Evolutionary conservation across 2,888 invertebrate species (phyloP), one percentile per base, ranked within the genome.

Genomic region (Parthenolecanium corni): DNA sequence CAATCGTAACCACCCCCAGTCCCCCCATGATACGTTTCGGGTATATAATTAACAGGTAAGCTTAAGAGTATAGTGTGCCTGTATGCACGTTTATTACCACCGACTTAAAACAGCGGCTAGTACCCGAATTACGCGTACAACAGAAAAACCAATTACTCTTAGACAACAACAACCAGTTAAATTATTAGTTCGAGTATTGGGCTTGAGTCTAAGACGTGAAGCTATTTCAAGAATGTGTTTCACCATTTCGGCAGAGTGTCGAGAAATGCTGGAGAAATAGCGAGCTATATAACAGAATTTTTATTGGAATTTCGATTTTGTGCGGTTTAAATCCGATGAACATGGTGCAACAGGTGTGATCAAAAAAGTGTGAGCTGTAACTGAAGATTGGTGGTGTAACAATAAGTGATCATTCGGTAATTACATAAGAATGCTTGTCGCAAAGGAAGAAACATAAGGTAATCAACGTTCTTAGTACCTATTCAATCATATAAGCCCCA

Each of bases 161-260:
- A 61, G 61, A 61, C 61, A 62, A 52, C 62, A 40, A 62, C 49
- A 61, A 51, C 61, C 61, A 62, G 62, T 52, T 62, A 62, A 62
- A 62, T 62, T 62, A 62, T 62, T 62, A 62, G 62, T 62, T 62
- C 51, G 46, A 51, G 49, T 49, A 61, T 61, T 21, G 31, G 62
- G 62, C 52, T 52, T n/a, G 42, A 42, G 52, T 62, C 52, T 23
- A 42, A 51, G 42, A 62, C 62, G 62, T 62, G 62, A 52, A 62
- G 40, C 42, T 52, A 62, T 62, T 62, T 21, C 36, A 23, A 44
- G 62, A 62, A 62, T 62, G 52, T 42, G 46, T 62, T 62, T 20
- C 36, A 51, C 57, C 46, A 58, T 31, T 31, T 31, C 31, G 31
- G 31, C 31, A 31, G 4, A 9, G 31, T 31, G 9, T 51, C 24